A percentile compares a stretch with the other conserved stretches of the same genome.
These are phyloP conservation scores for Cricetomys ansorgei DNA, from an alignment of 2,113 vertebrate genomes.

Conservation along the genomic window DNA sequence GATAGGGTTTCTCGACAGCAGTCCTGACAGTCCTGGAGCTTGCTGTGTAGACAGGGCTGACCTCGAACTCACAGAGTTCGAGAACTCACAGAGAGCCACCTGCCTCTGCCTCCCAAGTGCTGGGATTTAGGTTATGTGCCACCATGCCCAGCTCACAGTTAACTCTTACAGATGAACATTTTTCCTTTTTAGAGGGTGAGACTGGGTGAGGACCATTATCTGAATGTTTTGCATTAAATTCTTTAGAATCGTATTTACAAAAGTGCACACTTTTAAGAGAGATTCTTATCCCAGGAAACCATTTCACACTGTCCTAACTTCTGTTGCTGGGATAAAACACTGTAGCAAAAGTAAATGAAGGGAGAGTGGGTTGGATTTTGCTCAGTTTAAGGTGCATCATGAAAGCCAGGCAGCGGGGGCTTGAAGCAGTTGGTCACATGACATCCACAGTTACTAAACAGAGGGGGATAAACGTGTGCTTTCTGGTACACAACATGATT, in stretches of 20 bases:
- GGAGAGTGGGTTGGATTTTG: background rate
- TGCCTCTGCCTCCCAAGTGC: too few relatives aligned
- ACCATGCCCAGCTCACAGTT: too few relatives aligned
- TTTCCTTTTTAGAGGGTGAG: conserved; percentile 9
- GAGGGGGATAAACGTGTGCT: background rate
- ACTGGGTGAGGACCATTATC: conserved; percentile 3
- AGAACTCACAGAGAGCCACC: too few relatives aligned
- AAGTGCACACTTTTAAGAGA: background rate
- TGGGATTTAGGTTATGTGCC: too few relatives aligned
- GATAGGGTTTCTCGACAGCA: too few relatives aligned
- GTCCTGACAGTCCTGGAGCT: too few relatives aligned
- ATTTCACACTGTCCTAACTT: background rate
- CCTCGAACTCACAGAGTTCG: too few relatives aligned
- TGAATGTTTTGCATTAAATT: conserved; percentile 32
- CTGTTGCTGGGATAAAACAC: background rate
- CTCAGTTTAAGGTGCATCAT: background rate
- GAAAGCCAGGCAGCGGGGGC: background rate
- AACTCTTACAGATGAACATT: background rate
- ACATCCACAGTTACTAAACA: background rate
- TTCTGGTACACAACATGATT: background rate
- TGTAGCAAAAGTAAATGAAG: background rate
- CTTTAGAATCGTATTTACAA: conserved; percentile 1
- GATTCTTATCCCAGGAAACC: background rate
- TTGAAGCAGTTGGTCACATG: background rate
- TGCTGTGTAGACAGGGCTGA: too few relatives aligned